These are phyloP conservation scores for Onychomys arenicola DNA, from an alignment of 2,797 vertebrate species.

Conservation along the genomic window DNA sequence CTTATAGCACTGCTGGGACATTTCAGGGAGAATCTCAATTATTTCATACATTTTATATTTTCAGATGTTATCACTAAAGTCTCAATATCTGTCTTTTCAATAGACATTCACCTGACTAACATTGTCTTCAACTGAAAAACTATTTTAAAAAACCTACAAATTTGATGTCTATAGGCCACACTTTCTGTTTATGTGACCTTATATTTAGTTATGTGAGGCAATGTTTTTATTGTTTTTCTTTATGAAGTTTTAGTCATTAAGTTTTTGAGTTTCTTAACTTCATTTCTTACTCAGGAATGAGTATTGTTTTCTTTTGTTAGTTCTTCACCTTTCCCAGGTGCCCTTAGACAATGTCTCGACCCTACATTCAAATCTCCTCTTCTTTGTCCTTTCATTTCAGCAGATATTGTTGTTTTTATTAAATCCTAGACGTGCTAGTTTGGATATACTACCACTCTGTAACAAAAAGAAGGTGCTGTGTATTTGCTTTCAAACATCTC, in stretches of 20 bases:
- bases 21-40: not conserved
- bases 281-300: not conserved
- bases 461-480: not conserved
- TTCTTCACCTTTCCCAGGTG: not conserved
- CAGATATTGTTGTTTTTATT: not conserved
- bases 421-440: not conserved
- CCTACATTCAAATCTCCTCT: not conserved
- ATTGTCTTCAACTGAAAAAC: not conserved
- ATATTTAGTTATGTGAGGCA: not conserved
- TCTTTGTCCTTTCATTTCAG: not conserved
- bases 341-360: not conserved
- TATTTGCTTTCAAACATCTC: constrained; percentile 15
- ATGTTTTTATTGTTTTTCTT: not conserved
- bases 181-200: not conserved
- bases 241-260: not conserved
- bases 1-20: not conserved
- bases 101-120: not conserved
- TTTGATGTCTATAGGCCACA: not conserved
- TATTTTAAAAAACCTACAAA: not conserved
- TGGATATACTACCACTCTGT: not conserved
- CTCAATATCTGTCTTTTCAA: not conserved
- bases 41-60: not conserved
- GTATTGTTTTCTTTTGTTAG: not conserved
- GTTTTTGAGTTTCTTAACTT: not conserved
- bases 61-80: not conserved